Conservation (phyloP, 2,113 vertebrate species). For the Rhabdornis inornatus region DNA sequence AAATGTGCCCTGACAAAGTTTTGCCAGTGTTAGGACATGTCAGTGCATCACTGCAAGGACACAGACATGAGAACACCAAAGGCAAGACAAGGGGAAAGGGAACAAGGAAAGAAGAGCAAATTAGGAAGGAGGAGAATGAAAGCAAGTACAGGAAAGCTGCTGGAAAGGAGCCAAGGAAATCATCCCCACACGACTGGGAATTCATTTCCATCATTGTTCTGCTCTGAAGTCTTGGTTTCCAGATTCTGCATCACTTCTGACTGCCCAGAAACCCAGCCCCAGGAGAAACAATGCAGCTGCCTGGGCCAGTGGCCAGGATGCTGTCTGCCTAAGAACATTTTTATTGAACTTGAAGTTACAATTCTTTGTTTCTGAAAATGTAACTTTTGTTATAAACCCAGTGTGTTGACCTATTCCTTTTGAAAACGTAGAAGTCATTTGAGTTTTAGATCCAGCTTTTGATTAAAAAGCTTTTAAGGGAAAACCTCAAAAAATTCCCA, state of each 20-base stretch:
- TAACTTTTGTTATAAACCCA: slow-evolving; percentile 1
- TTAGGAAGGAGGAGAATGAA: not conserved
- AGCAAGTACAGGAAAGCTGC: not conserved
- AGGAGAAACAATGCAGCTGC: slow-evolving; percentile 30
- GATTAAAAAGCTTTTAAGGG: slow-evolving; percentile 44
- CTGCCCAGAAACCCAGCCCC: slow-evolving; percentile 24
- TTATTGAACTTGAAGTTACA: slow-evolving; percentile 29
- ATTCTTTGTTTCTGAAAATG: slow-evolving; percentile 42
- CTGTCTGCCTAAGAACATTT: slow-evolving; percentile 37
- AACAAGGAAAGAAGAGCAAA: not conserved
- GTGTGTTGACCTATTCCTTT: slow-evolving; percentile 11
- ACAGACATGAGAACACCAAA: not conserved
- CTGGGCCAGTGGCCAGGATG: slow-evolving; percentile 28
- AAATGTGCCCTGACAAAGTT: not conserved
- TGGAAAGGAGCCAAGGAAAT: not conserved
- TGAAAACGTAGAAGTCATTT: not conserved
- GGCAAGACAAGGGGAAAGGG: not conserved
- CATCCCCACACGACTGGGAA: rapidly evolving
- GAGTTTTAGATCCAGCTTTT: slow-evolving; percentile 15
- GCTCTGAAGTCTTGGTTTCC: slow-evolving; percentile 19
- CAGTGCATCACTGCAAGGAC: not conserved
- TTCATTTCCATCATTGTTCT: slow-evolving; percentile 23
- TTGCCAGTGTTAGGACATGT: not conserved
- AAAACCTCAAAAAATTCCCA: not conserved
- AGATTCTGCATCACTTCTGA: slow-evolving; percentile 4